Base-by-base conservation (phyloP, 2,888 invertebrate species). In the Lasioglossum marginatum region DNA sequence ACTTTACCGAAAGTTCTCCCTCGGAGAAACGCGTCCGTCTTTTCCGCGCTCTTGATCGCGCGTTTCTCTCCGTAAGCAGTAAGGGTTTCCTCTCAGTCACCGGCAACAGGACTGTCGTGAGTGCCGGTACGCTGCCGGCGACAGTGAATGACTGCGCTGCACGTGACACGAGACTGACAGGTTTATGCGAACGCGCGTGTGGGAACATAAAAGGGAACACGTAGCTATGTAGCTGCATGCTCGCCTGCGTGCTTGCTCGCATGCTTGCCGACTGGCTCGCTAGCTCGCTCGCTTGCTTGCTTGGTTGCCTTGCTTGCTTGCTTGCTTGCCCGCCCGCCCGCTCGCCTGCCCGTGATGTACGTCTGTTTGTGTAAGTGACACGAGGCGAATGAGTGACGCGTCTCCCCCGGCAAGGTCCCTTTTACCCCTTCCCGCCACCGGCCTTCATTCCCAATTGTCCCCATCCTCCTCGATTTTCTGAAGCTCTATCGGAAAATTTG, bases 351-450 rank as follows among this genome's bases (percentile, higher is more conserved):
- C 92, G 92, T 95, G 95, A 95, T 94, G 94, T 94, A 94, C 94
- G 94, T 94, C 94, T 94, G 95, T 94, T 95, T 94, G 94, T 95
- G 95, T 94, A 95, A 95, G 94, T 94, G 95, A 95, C 95, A 94
- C 93, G 93, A 90, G 92, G 91, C 91, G 91, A 94, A 92, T 94
- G 95, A 95, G 93, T 95, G 95, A 95, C 94, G 92, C 92, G 92
- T 94, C 93, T 93, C 90, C 68, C 88, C 86, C 81, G 83, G 83
- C 87, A 87, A 87, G 85, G 81, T 76, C 81, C 84, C 78, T 77
- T 79, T 66, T 68, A 63, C 68, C 68, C 79, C 83, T 70, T 87
- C 60, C 78, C 81, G 57, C 82, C 83, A 68, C 81, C 82, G 79
- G 23, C 63, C 81, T 79, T 77, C 74, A 57, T 76, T 78, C 76